Evolutionary conservation across 2,113 vertebrate species (phyloP).

Genomic region (Notiomystis cincta): DNA sequence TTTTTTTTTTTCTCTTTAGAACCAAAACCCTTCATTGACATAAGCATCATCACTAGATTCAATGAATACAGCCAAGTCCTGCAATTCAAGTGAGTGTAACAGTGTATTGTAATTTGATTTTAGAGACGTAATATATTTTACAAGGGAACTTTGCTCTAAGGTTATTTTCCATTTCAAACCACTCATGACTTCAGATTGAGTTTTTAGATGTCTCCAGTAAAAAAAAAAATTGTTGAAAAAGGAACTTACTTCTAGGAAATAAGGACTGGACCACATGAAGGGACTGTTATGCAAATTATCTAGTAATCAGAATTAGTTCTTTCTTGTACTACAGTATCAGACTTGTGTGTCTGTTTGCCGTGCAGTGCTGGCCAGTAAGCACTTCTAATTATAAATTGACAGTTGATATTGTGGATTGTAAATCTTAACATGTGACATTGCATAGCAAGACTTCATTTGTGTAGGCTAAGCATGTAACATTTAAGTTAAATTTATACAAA

Average conservation of each 20-base stretch:
- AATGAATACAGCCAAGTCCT: constrained; percentile 92
- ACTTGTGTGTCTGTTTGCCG: background rate
- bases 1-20: constrained; percentile 71
- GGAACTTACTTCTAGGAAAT: background rate
- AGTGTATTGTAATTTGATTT: background rate
- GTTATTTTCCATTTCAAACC: background rate
- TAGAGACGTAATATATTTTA: background rate
- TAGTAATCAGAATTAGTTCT: background rate
- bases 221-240: fast-evolving
- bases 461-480: background rate
- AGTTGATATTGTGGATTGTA: background rate
- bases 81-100: constrained; percentile 93
- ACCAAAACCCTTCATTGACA: constrained; percentile 93
- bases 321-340: background rate
- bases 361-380: background rate
- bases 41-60: constrained; percentile 92
- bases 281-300: background rate
- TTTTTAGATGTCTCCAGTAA: background rate
- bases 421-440: background rate
- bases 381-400: background rate
- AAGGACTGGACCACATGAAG: background rate
- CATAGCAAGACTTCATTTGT: background rate
- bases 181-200: background rate
- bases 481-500: background rate
- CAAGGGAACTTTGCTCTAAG: background rate